Conservation (phyloP, 2,113 vertebrate genomes). For the Tetraodon nigroviridis region DNA sequence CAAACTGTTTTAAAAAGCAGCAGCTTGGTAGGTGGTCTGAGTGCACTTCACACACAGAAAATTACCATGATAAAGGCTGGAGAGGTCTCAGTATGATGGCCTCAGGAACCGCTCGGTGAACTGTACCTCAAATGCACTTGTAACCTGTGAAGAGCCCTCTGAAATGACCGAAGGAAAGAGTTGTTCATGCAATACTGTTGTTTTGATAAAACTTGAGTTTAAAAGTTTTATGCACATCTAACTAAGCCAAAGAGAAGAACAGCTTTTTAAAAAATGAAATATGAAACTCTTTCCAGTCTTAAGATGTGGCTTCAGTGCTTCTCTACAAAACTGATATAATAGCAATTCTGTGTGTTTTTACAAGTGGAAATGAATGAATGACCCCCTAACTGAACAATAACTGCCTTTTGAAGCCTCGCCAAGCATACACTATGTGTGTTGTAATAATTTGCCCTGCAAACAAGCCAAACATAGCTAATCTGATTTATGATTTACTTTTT, state of each 20-base stretch:
- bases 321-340: too few species aligned
- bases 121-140: conserved; percentile 6
- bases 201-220: too few species aligned
- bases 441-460: neutral
- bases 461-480: conserved; percentile 3
- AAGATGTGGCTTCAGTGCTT: too few species aligned
- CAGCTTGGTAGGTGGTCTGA: conserved; percentile 40
- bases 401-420: neutral
- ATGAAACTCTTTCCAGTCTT: too few species aligned
- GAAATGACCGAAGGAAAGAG: too few species aligned
- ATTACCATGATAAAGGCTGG: conserved; percentile 53
- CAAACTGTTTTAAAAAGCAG: conserved; percentile 14
- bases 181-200: too few species aligned
- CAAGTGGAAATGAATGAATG: conserved; percentile 14
- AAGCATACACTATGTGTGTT: neutral
- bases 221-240: too few species aligned
- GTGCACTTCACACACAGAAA: conserved; percentile 30
- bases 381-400: conserved; percentile 9
- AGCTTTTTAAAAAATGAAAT: too few species aligned
- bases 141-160: neutral
- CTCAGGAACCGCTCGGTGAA: conserved; percentile 11
- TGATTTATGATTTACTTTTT: neutral
- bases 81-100: conserved; percentile 18
- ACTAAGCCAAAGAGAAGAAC: too few species aligned
- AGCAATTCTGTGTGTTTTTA: too few species aligned